Conservation (phyloP, 2,113 vertebrate species). For the Lepisosteus oculatus region DNA sequence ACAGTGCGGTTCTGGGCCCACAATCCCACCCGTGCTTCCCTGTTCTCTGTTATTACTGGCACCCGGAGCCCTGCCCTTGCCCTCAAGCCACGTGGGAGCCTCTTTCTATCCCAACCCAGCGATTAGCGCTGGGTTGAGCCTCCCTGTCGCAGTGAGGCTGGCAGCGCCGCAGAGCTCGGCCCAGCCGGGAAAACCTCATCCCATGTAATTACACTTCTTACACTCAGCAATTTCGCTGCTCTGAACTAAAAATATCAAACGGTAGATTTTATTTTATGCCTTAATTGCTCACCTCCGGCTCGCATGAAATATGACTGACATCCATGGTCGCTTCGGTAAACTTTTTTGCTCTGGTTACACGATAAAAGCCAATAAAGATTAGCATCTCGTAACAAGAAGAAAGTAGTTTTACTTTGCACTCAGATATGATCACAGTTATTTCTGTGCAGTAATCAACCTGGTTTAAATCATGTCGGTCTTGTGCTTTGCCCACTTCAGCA, state of each 20-base stretch:
- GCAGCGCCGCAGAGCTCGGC: neutral
- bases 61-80: neutral
- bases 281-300: neutral
- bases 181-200: neutral
- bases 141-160: neutral
- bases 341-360: too few species aligned
- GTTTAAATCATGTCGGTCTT: too few species aligned
- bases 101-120: neutral
- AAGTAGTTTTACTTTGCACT: too few species aligned
- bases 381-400: too few species aligned
- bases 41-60: neutral
- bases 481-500: too few species aligned
- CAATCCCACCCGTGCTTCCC: neutral
- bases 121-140: neutral
- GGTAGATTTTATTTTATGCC: neutral
- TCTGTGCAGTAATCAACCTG: too few species aligned
- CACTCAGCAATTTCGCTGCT: neutral
- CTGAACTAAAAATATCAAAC: neutral
- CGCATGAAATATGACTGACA: too few species aligned
- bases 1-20: too few species aligned
- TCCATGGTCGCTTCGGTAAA: too few species aligned
- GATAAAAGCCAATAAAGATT: too few species aligned
- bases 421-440: too few species aligned
- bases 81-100: neutral
- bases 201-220: neutral